Base-by-base conservation (phyloP, 1,140 invertebrate genomes). In the Magallana angulata region DNA sequence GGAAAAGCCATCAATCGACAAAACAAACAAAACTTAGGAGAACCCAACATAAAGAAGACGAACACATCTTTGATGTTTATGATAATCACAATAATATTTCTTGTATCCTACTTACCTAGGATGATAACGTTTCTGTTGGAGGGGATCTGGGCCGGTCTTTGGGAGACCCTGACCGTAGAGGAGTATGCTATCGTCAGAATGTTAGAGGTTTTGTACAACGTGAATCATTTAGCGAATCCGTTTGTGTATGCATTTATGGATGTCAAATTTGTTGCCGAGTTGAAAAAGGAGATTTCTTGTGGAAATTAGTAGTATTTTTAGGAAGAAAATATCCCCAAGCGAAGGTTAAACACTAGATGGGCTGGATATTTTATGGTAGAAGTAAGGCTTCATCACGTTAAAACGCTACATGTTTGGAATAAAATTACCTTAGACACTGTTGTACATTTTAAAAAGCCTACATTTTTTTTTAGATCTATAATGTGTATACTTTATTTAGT, bases 191-290 rank as follows among this genome's bases (percentile, higher is more conserved):
- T 48, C 5, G 16, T 80, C 1, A 18, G 16, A 30, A 18, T 80
- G 16, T 30, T 80, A 16, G 12, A 36, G 3, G 16, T 12, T 9
- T 24, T 83, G 7, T 58, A n/a, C 57, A 57, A 57, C 14, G 57
- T 83, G 1, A 83, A 83, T n/a, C 30, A 83, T n/a, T 48, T 83
- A 16, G 57, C 56, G 6, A 83, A 83, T 83, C 82, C 82, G 11
- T n/a, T 83, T 57, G 57, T 83, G 16, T 83, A 83, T 83, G 82
- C 48, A 7, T 83, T 83, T 58, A 56, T 83, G 48, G 82, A 83
- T 58, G n/a, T 57, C 30, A 56, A 56, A 57, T 83, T 83, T 83
- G 12, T 11, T 9, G 57, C 30, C 0, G 82, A 83, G 36, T 48
- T 48, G 3, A 48, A 48, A 48, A 48, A 48, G 0, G 36, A 48